phyloP scores from a whole-genome alignment of 1,140 invertebrate species.

The Lepidurus packardi region DNA sequence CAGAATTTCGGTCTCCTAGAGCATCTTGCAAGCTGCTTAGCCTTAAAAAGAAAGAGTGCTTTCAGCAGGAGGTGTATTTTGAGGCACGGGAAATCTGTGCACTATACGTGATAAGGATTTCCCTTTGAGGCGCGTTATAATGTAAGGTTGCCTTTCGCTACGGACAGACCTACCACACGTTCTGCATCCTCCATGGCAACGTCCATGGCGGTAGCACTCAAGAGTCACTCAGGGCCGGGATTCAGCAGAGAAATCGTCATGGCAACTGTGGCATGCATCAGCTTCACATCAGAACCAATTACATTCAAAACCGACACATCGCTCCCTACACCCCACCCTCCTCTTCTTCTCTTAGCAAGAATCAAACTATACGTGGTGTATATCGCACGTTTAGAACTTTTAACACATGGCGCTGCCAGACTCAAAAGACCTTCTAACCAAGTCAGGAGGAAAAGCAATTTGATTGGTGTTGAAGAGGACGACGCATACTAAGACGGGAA shows the following conservation, averaged over 20 bases:
- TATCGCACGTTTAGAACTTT: background rate
- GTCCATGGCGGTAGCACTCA: slow-evolving; percentile 7
- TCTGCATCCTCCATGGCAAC: slow-evolving; percentile 12
- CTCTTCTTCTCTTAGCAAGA: background rate
- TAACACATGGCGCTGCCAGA: slow-evolving; percentile 13
- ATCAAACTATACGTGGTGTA: background rate
- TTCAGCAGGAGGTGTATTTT: background rate
- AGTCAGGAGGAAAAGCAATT: background rate
- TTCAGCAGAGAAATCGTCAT: background rate
- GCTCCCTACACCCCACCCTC: background rate
- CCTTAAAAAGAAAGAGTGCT: background rate
- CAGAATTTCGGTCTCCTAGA: background rate
- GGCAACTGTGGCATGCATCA: slow-evolving; percentile 20
- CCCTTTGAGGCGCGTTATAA: slow-evolving; percentile 9
- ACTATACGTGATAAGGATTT: slow-evolving; percentile 22
- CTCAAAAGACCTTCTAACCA: background rate
- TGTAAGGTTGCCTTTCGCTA: background rate
- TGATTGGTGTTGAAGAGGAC: background rate
- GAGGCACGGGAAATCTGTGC: background rate
- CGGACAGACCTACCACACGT: background rate
- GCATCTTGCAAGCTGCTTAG: background rate
- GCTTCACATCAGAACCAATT: slow-evolving; percentile 18
- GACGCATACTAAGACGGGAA: background rate
- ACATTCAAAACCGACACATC: slow-evolving; percentile 6
- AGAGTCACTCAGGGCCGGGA: background rate